Evolutionary conservation across 2,113 vertebrate genomes (phyloP), one percentile per base, ranked within the genome.

Genomic region (Irena cyanogastra): DNA sequence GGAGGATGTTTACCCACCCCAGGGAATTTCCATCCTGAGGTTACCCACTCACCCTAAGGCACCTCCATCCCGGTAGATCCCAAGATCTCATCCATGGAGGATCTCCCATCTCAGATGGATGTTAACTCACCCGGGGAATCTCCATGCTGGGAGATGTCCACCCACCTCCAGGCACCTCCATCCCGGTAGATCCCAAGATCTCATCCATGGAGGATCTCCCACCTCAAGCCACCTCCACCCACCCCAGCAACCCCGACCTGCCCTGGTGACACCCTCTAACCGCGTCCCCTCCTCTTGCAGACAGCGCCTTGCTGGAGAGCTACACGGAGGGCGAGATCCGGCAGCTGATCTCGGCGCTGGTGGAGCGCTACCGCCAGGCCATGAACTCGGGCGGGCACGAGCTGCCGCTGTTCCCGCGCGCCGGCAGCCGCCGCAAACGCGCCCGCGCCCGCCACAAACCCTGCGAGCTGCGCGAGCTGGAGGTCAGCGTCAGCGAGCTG

Each of bases 401-500:
- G 95, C 82, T 97, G 96, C 96, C 65, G 0, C 94, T 96, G 2
- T 97, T 97, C 65, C 90, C 93, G 9, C 35, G 97, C 94, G 37
- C 83, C 56, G 97, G 97, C 89, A 93, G 97, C 61, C 98, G 99
- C 95, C 98, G 98, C 78, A 99, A 99, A 47, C 98, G 99, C 5
- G 99, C 98, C 24, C 98, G 98, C 1, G 96, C 97, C 11, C 97
- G 97, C n/a, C 95, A 97, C 50, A 98, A 98, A 83, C 98, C 98
- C 15, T 98, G 98, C 26, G 95, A 97, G 83, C 95, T 97, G 49
- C 98, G 98, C 52, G 96, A 99, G 97, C 97, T 99, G 41, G 97
- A 98, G 90, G 98, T 99, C 92, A 99, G 98, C 11, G 98, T 99
- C 90, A 99, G 98, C 35, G 99, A 99, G 86, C 98, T 99, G 92